Conservation (phyloP, 2,888 invertebrate genomes). For the Stenotaenia linearis region DNA sequence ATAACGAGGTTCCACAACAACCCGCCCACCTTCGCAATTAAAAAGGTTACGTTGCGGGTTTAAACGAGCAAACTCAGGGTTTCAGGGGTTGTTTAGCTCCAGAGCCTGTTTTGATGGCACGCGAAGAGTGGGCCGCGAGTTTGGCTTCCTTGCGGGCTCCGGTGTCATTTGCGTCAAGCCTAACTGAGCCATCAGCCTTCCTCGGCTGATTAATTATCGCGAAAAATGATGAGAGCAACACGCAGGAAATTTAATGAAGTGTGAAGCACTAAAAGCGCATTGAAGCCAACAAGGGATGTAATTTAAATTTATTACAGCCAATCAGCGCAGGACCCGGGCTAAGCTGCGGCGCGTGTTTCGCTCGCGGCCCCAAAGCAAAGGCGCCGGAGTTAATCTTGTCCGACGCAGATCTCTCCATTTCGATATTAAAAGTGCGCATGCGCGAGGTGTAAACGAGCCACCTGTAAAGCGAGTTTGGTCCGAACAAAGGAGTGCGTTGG, state of each 20-base stretch:
- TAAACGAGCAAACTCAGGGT: neutral
- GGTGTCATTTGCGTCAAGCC: conserved; percentile 8
- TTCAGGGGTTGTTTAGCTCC: neutral
- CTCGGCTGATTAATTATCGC: conserved; percentile 19
- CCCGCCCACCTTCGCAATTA: too few relatives aligned
- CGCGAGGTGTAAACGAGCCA: conserved; percentile 9
- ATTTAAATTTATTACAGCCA: conserved; percentile 27
- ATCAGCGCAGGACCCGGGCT: neutral
- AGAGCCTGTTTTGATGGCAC: neutral
- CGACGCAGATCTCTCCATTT: neutral
- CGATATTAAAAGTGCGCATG: too few relatives aligned
- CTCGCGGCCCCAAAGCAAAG: neutral
- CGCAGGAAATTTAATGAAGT: conserved; percentile 28
- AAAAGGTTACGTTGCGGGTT: too few relatives aligned
- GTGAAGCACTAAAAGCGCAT: conserved; percentile 24
- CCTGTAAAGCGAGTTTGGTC: neutral
- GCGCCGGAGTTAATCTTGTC: neutral
- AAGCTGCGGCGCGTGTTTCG: conserved; percentile 27
- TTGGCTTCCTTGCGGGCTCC: conserved; percentile 9
- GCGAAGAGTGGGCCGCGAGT: neutral
- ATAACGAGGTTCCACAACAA: too few relatives aligned
- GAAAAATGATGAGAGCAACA: conserved; percentile 26
- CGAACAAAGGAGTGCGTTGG: neutral
- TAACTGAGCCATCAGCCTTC: conserved; percentile 27
- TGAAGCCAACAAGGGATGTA: conserved; percentile 21